Base-by-base conservation (phyloP, 2,797 vertebrate species). In the Neosilurus mollespiculum region DNA sequence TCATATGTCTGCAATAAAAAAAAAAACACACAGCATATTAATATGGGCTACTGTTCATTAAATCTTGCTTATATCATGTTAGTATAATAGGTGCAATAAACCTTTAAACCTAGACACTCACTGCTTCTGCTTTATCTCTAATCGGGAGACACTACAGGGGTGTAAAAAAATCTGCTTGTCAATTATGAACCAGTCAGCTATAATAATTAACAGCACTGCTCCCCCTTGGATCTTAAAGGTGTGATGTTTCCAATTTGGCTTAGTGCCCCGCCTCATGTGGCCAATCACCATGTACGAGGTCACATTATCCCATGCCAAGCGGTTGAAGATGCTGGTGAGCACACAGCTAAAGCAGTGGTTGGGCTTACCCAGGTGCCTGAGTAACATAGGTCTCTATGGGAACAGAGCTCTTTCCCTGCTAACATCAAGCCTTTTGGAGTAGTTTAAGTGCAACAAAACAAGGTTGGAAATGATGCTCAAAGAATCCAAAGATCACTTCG, bases 341-440 rank as follows among this genome's bases (percentile, higher is more conserved):
- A 30, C 43, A 3, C 24, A 83, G 8, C 22, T 24, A 64, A 75
- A 61, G 73, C 84, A 82, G 34, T 87, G 76, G 62, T 37, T 87
- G 56, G 67, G 83, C 58, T 71, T 87, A 51, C 78, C 76, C 26
- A 82, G 22, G 75, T 83, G 72, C 34, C 78, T 88, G 26, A 81
- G 82, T 59, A 81, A 26, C 58, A 77, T 64, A 34, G 26, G 58
- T 10, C 15, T 84, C 1, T 78, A 87, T 80, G 76, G 34, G 1
- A 85, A 80, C 22, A 7, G 73, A 66, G 54, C 24, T 11, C 54
- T 81, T 34, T 80, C 65, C 62, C 24, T 83, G n/a, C 37, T 76
- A 65, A 64, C 82, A 22, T 82, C 51, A n/a, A 78, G 65, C 30
- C 58, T 83, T 34, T 43, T 62, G 9, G 66, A 81, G 54, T 71